Evolutionary conservation across 2,797 vertebrate genomes (phyloP), one percentile per base, ranked within the genome.

Genomic region (Strix occidentalis): DNA sequence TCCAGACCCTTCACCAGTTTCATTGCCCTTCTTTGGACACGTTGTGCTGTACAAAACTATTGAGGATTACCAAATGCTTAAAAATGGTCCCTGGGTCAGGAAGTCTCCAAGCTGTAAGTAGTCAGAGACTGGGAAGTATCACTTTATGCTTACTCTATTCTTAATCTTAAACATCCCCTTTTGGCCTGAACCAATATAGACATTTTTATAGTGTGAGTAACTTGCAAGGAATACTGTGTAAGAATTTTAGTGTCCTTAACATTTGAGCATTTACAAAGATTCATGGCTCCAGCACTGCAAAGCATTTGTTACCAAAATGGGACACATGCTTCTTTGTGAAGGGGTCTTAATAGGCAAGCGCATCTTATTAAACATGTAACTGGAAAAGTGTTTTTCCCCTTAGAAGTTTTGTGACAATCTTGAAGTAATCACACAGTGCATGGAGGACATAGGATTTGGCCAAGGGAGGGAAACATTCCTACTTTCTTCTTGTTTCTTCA

Each of bases 361-460:
- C 3, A 31, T 65, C 29, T 57, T 85, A 64, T 10, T 35, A 84
- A 81, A 77, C 1, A 3, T 11, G 8, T 35, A 45, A 69, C 43
- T 48, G 24, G 81, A 63, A 63, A 56, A 77, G 7, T 1, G 0
- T 31, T 16, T 82, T 91, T 78, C 12, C 14, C 46, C 39, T 76
- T 64, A 33, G n/a, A 89, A 57, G 6, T 78, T 85, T 35, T 86
- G 37, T 80, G 25, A 58, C 21, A 72, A 48, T 58, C 26, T 46
- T 77, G 16, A 14, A 69, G 39, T 57, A 75, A 75, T 45, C 24
- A n/a, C 3, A 2, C 23, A 70, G 51, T 29, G 5, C 20, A 37
- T 1, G 4, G 16, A 70, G 26, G 16, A 48, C 18, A 43, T 0
- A 3, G 39, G 6, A 54, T 65, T 15, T 71, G 51, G 6, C 33